Conservation (phyloP, 2,797 vertebrate genomes). For the Lepus townsendii region DNA sequence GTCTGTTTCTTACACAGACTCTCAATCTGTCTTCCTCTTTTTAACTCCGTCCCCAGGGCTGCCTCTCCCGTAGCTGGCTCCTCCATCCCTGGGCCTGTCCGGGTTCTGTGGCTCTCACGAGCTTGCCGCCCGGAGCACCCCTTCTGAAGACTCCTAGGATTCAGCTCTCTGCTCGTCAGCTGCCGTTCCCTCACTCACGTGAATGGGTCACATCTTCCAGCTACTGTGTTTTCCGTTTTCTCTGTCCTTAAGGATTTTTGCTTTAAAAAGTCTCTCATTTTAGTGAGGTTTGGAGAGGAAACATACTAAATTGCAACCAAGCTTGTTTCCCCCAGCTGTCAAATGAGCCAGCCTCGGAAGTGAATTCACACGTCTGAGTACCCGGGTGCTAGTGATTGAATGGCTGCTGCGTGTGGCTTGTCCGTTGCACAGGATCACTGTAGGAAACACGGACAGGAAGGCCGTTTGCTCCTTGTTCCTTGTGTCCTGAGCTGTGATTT, state of each 20-base stretch:
- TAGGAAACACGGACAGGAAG: not conserved
- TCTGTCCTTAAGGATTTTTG: not conserved
- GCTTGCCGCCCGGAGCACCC: not conserved
- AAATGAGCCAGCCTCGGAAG: not conserved
- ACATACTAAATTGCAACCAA: constrained; percentile 16
- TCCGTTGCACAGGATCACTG: not conserved
- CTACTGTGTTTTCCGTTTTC: constrained; percentile 35
- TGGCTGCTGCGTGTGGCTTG: not conserved
- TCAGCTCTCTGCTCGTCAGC: not conserved
- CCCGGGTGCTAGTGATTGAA: not conserved
- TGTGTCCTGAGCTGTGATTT: not conserved
- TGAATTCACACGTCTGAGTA: not conserved
- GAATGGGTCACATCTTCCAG: not conserved
- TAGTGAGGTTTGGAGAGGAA: constrained; percentile 50
- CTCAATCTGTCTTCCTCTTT: not conserved
- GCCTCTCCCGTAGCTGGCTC: not conserved
- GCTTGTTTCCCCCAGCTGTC: not conserved
- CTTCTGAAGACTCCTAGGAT: not conserved
- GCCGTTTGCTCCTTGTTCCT: not conserved
- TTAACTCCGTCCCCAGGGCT: not conserved
- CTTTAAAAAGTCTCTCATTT: constrained; percentile 40
- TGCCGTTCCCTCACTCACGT: not conserved
- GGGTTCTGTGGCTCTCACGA: not conserved
- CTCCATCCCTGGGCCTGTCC: not conserved
- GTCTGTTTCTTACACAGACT: not conserved